phyloP scores from a whole-genome alignment of 1,140 invertebrate genomes.

The Matsumurasca onukii region DNA sequence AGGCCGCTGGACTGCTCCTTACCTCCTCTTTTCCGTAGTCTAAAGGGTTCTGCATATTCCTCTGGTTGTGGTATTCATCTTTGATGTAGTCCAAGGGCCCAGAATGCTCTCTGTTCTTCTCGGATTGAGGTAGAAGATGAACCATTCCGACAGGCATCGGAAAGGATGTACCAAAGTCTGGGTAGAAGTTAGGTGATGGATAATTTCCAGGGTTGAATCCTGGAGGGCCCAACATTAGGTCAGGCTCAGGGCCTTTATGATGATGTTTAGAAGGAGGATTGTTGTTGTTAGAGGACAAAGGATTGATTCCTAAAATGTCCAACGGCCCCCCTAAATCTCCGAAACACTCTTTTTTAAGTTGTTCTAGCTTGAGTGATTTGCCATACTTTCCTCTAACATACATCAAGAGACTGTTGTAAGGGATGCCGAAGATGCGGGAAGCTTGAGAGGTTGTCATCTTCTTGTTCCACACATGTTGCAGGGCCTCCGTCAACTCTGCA shows the following conservation, averaged over 20 bases:
- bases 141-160: slow-evolving; percentile 82
- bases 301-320: slow-evolving; percentile 66
- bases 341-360: slow-evolving; percentile 82
- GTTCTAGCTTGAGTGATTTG: slow-evolving; percentile 83
- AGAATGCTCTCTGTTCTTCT: slow-evolving; percentile 57
- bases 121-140: slow-evolving; percentile 72
- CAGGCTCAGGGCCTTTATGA: slow-evolving; percentile 38
- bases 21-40: slow-evolving; percentile 39
- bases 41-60: slow-evolving; percentile 28
- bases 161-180: slow-evolving; percentile 73
- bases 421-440: slow-evolving; percentile 84
- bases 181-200: slow-evolving; percentile 64
- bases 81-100: slow-evolving; percentile 33
- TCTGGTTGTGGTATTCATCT: slow-evolving; percentile 30
- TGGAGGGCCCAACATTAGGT: slow-evolving; percentile 45
- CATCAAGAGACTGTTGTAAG: slow-evolving; percentile 88
- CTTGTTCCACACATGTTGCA: slow-evolving; percentile 90
- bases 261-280: slow-evolving; percentile 56
- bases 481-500: slow-evolving; percentile 81
- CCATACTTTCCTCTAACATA: slow-evolving; percentile 91
- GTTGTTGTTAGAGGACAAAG: slow-evolving; percentile 62
- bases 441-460: slow-evolving; percentile 94
- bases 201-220: slow-evolving; percentile 63
- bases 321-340: slow-evolving; percentile 60
- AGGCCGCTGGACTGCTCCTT: slow-evolving; percentile 34